Conservation (phyloP, 1,140 invertebrate genomes). For the Lucilia sericata region DNA sequence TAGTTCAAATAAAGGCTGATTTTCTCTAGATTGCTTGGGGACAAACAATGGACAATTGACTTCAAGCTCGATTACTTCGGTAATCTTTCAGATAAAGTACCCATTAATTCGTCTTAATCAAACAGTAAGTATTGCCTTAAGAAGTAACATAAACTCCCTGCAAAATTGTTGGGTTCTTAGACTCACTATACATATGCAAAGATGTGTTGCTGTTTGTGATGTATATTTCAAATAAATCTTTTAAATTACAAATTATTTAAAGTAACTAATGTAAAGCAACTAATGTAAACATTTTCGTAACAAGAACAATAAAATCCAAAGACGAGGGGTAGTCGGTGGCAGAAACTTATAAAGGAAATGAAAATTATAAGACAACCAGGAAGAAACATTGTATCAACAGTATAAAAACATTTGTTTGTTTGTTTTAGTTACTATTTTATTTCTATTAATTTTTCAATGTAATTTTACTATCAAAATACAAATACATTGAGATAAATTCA, state of each 20-base stretch:
- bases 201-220: background rate
- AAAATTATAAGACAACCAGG: background rate
- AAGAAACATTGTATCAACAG: constrained; percentile 17
- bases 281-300: background rate
- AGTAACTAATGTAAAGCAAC: too few relatives aligned
- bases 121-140: too few relatives aligned
- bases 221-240: background rate
- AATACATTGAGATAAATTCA: constrained; percentile 13
- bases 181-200: background rate
- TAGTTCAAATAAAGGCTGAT: too few relatives aligned
- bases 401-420: background rate
- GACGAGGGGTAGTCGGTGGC: background rate
- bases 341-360: background rate
- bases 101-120: too few relatives aligned
- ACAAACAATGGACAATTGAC: too few relatives aligned
- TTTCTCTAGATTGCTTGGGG: too few relatives aligned
- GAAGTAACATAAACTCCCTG: too few relatives aligned
- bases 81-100: too few relatives aligned
- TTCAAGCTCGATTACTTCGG: too few relatives aligned
- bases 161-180: background rate
- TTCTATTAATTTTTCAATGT: constrained; percentile 4
- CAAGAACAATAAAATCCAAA: background rate
- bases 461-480: background rate
- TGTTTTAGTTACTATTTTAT: background rate
- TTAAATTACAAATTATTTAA: constrained; percentile 5